Evolutionary conservation across 2,888 invertebrate species (phyloP).

Genomic region (Seira ritae): DNA sequence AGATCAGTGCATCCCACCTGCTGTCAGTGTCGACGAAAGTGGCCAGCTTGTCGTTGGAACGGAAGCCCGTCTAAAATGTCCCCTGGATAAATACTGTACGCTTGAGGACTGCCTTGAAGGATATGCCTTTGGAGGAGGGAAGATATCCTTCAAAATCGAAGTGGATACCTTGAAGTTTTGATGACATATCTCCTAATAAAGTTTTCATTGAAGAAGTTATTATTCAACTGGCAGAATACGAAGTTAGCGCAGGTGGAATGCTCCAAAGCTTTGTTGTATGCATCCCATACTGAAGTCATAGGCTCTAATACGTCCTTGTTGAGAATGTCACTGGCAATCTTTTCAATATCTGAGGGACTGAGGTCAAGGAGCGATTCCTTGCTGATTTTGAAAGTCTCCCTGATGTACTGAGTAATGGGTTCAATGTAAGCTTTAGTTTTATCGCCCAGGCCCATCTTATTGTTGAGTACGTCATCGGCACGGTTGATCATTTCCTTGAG

Average conservation of each 20-base stretch:
- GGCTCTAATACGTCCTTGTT: constrained; percentile 71
- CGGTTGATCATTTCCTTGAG: constrained; percentile 66
- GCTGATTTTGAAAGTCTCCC: constrained; percentile 70
- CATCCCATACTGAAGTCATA: constrained; percentile 64
- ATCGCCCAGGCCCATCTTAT: constrained; percentile 68
- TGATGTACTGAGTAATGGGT: constrained; percentile 67
- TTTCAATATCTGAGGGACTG: constrained; percentile 69
- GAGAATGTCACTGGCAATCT: constrained; percentile 70
- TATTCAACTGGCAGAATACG: constrained; percentile 70
- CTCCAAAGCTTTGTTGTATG: constrained; percentile 65
- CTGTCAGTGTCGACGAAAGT: no score
- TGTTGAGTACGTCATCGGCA: constrained; percentile 70
- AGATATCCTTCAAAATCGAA: neutral
- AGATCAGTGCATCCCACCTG: no score
- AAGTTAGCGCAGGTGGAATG: constrained; percentile 69
- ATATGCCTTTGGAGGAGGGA: no score
- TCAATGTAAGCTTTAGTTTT: constrained; percentile 69
- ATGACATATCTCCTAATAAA: constrained; percentile 71
- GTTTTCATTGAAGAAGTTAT: constrained; percentile 70
- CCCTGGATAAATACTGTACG: constrained; percentile 63
- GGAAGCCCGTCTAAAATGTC: no score
- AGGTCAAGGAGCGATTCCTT: constrained; percentile 69
- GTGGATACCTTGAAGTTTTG: constrained; percentile 63
- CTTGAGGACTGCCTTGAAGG: no score
- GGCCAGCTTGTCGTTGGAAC: no score